Percentiles rank a stretch among this genome's conserved stretches.
These are phyloP conservation scores for Ceyx erithaca DNA, from an alignment of 2,797 vertebrate species.

Conservation along the genomic window DNA sequence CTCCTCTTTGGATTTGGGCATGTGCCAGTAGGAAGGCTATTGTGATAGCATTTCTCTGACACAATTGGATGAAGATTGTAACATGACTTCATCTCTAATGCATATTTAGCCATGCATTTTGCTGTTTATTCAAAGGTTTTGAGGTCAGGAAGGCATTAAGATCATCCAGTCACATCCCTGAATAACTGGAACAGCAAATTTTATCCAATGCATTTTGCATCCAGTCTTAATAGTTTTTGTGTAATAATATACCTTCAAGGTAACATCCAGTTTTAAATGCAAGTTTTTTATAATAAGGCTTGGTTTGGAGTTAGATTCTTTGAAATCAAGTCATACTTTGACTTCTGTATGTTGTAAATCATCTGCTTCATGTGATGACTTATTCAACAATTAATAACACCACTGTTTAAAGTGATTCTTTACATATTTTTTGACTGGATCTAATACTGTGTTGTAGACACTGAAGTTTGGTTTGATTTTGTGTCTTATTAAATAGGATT, in stretches of 20 bases:
- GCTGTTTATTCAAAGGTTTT: conserved; percentile 36
- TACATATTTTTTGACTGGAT: background rate
- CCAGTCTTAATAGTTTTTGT: background rate
- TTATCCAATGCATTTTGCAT: background rate
- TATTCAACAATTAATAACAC: background rate
- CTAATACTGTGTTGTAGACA: background rate
- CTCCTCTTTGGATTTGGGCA: background rate
- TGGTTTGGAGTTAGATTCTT: background rate
- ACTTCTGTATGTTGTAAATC: background rate
- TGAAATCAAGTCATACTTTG: background rate
- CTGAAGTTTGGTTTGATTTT: background rate
- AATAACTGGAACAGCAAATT: background rate
- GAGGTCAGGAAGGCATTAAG: conserved; percentile 15
- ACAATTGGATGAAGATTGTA: conserved; percentile 4
- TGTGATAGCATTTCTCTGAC: conserved; percentile 3
- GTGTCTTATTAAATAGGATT: background rate
- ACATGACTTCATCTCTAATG: conserved; percentile 11
- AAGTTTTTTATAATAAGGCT: background rate
- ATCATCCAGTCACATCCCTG: background rate
- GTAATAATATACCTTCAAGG: background rate
- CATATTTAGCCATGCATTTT: background rate
- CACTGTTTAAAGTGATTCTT: background rate
- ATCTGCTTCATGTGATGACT: background rate
- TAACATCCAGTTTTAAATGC: background rate
- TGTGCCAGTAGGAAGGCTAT: background rate